Percentiles rank a stretch among this genome's conserved stretches.
phyloP scores from a whole-genome alignment of 2,113 vertebrate genomes.

The Butorides virescens region DNA sequence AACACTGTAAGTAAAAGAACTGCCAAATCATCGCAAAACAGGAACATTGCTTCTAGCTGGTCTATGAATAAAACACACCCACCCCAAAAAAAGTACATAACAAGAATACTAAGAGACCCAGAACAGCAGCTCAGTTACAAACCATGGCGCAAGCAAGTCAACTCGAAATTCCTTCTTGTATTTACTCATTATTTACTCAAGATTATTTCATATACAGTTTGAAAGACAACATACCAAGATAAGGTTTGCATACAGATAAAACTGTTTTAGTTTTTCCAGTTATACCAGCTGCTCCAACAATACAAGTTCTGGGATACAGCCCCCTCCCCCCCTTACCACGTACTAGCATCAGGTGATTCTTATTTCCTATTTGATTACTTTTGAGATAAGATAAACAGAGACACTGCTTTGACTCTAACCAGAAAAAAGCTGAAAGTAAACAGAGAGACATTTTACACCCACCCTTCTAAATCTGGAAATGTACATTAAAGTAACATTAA shows the following conservation, averaged over 20 bases:
- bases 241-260: constrained; percentile 1
- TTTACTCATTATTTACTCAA: constrained; percentile 41
- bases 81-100: not conserved
- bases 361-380: not conserved
- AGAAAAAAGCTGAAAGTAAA: not conserved
- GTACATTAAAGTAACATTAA: not conserved
- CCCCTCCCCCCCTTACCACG: not conserved
- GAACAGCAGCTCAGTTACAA: not conserved
- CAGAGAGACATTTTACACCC: not conserved
- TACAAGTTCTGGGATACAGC: not conserved
- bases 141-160: not conserved
- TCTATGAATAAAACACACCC: not conserved
- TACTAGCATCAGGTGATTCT: not conserved
- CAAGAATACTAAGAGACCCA: not conserved
- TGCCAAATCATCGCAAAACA: not conserved
- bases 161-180: constrained; percentile 26
- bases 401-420: not conserved
- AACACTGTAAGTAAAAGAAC: not conserved
- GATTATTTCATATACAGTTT: not conserved
- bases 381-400: not conserved
- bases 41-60: not conserved
- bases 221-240: constrained; percentile 33
- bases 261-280: constrained; percentile 51
- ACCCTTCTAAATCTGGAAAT: not conserved
- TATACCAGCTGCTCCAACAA: constrained; percentile 33